phyloP scores from a whole-genome alignment of 2,113 vertebrate genomes.

The Anser brachyrhynchus region DNA sequence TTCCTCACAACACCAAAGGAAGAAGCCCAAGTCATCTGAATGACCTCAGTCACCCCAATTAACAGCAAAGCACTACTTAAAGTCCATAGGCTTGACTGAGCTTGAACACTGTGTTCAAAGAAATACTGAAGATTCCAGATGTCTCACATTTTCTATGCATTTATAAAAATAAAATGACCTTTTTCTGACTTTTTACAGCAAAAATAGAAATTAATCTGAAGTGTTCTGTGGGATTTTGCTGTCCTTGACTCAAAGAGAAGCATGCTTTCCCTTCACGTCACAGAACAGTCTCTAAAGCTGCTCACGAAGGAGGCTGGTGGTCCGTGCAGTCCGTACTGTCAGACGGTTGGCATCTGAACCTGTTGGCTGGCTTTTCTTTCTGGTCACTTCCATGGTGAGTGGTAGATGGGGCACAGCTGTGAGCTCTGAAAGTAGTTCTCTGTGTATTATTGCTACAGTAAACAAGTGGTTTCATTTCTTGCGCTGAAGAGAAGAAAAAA shows the following conservation, averaged over 20 bases:
- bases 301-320: rapidly evolving
- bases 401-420: neutral
- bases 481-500: neutral
- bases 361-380: neutral
- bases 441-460: neutral
- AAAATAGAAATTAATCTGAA: neutral
- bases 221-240: neutral
- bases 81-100: neutral
- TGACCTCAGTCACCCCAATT: neutral
- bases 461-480: too few relatives aligned
- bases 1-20: neutral
- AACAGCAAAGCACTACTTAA: neutral
- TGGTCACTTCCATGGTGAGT: neutral
- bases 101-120: neutral
- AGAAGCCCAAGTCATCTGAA: neutral
- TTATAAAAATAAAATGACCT: neutral
- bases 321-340: rapidly evolving
- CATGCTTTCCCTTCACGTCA: rapidly evolving
- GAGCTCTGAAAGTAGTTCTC: neutral
- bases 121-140: neutral
- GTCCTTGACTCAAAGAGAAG: neutral
- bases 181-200: neutral
- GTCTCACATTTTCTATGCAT: neutral
- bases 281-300: neutral
- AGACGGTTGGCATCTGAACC: neutral